Conservation (phyloP, 2,888 invertebrate genomes). For the Serrognathus titanus region DNA sequence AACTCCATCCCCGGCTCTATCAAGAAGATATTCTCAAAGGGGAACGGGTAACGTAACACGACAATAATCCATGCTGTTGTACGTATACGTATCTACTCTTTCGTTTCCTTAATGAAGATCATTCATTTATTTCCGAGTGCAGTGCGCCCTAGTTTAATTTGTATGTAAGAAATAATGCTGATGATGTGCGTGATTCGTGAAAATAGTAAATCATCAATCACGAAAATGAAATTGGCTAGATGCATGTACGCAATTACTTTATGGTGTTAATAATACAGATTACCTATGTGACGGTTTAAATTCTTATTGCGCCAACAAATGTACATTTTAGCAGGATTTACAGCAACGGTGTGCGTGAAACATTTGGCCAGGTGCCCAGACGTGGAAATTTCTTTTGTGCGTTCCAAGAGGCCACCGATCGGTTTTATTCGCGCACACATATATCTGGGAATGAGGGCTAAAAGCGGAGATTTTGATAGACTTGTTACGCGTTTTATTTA, state of each 20-base stretch:
- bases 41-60: slow-evolving; percentile 31
- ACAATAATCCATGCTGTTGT: slow-evolving; percentile 24
- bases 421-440: background rate
- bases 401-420: background rate
- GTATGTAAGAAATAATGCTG: background rate
- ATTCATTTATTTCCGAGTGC: background rate
- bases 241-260: slow-evolving; percentile 14
- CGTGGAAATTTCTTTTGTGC: slow-evolving; percentile 4
- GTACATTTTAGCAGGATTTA: slow-evolving; percentile 9
- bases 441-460: background rate
- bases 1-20: slow-evolving; percentile 25
- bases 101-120: background rate
- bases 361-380: slow-evolving; percentile 9
- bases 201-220: slow-evolving; percentile 5
- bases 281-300: slow-evolving; percentile 15
- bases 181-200: background rate
- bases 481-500: slow-evolving; percentile 1
- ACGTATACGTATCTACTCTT: slow-evolving; percentile 7
- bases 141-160: too few species aligned
- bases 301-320: slow-evolving; percentile 11
- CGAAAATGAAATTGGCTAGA: slow-evolving; percentile 8
- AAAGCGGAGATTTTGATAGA: background rate
- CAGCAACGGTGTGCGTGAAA: slow-evolving; percentile 8
- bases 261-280: slow-evolving; percentile 19
- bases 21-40: slow-evolving; percentile 37